Base-by-base conservation (phyloP, 2,113 vertebrate species). In the Campylorhamphus procurvoides region DNA sequence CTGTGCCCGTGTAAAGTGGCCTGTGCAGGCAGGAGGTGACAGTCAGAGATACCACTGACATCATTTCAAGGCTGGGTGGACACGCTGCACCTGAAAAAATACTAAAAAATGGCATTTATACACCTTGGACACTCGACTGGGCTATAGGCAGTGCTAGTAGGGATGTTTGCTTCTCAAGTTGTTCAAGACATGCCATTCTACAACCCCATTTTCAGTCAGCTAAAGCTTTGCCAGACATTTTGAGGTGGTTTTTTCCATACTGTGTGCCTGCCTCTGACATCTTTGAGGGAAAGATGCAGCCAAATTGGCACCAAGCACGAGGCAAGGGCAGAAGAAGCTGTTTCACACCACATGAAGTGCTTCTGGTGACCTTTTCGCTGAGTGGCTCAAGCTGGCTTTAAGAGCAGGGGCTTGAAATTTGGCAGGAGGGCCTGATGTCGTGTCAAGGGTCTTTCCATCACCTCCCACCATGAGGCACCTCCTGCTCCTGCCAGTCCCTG, bases 31-130 rank as follows among this genome's bases (percentile, higher is more conserved):
- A 81, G 84, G 73, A 96, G 87, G 50, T 89, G 73, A 71, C 73
- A 87, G 80, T 58, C 80, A 91, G 72, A 92, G 64, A 74, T 73
- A 95, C 56, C 69, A 77, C 78, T 91, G 88, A 79, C 90, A 93
- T 88, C 4, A 69, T 90, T 94, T 92, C 85, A 88, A 77, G 79
- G 71, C 40, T 90, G 73, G 31, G 52, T 78, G 64, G 90, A 63
- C 60, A 75, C 31, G 27, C 17, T 5, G 3, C 73, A 92, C 64
- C 80, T 95, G 90, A 56, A 87, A 89, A 89, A 96, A 74, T 29
- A 87, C 27, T 33, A 2, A 40, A 58, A 92, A 78, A 69, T 60
- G 47, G 24, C 76, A 78, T 94, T 92, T 95, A 56, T 49, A 44
- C 39, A 59, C 80, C 40, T 79, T 81, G 17, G 62, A 74, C 33